These are phyloP conservation scores for Ferdinandea cuprea DNA, from an alignment of 2,888 invertebrate species.

Conservation along the genomic window DNA sequence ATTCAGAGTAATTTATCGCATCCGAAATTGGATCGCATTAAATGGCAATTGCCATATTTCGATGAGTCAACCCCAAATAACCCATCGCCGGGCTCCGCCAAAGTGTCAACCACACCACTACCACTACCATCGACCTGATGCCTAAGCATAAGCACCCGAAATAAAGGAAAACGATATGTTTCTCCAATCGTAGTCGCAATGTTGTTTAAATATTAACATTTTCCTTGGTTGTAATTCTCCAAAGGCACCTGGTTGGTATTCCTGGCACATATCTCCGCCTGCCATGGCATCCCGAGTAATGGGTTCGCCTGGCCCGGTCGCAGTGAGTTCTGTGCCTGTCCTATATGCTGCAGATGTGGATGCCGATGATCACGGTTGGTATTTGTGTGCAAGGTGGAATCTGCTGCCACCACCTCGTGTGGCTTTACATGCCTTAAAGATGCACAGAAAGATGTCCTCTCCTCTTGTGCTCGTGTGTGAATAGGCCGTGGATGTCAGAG, in stretches of 20 bases:
- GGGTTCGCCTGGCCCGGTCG: constrained; percentile 15
- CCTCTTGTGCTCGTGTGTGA: constrained; percentile 41
- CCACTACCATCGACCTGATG: not conserved
- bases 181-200: constrained; percentile 71
- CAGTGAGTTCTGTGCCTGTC: not conserved
- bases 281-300: constrained; percentile 55
- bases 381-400: constrained; percentile 65
- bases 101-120: constrained; percentile 69
- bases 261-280: constrained; percentile 64
- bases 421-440: constrained; percentile 62
- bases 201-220: constrained; percentile 73
- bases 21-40: constrained; percentile 76
- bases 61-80: constrained; percentile 56
- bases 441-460: constrained; percentile 64
- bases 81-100: constrained; percentile 32
- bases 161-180: constrained; percentile 71
- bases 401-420: constrained; percentile 39
- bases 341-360: constrained; percentile 40
- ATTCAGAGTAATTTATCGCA: constrained; percentile 76
- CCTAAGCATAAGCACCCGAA: constrained; percentile 60
- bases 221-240: constrained; percentile 62
- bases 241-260: constrained; percentile 64
- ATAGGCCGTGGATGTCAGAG: constrained; percentile 37
- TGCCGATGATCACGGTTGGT: constrained; percentile 66
- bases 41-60: constrained; percentile 77